Base-by-base conservation (phyloP, 2,113 vertebrate species). In the Salvelinus alpinus region DNA sequence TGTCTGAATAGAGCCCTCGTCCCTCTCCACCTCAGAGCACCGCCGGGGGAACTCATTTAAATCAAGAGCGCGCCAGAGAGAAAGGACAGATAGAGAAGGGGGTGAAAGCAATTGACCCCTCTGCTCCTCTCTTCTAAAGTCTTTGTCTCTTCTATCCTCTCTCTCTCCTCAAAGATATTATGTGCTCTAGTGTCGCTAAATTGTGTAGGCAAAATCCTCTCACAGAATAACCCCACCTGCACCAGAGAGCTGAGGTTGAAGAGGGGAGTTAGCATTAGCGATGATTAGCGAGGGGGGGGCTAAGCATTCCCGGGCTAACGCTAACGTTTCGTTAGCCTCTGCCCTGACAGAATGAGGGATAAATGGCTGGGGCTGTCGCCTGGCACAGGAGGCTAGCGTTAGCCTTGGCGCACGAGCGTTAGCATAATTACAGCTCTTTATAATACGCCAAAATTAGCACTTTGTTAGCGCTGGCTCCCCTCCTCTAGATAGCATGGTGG, bases 361-460 rank as follows among this genome's bases (percentile, higher is more conserved):
- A 83, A 87, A 88, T 78, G 73, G 1, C 82, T 85, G 86, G 27
- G 25, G 64, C 14, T 16, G 2, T 51, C 3, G 81, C 18, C 59
- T 60, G 59, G n/a, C 27, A 2, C 12, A 27, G 64, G 38, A 44
- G 85, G 80, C 79, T 81, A 84, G 84, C 67, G 81, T 79, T 76
- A 75, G 84, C 84, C 91, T 90, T 89, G 93, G 92, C 93, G 85
- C 95, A 93, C 88, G 94, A 92, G 94, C 91, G 91, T 92, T 94
- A 90, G 88, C 90, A 92, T 97, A 96, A 97, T 98, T 97, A 96
- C 91, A 95, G 94, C 57, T 92, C 92, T 96, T 54, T 54, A 18
- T 54, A 54, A 95, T 94, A 92, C 91, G 82, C 84, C 79, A 93
- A 95, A 96, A 97, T 96, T 95, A 96, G 94, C 89, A 90, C 95